Evolutionary conservation across 2,888 invertebrate genomes (phyloP).

Genomic region (Dysmachus trigonus): DNA sequence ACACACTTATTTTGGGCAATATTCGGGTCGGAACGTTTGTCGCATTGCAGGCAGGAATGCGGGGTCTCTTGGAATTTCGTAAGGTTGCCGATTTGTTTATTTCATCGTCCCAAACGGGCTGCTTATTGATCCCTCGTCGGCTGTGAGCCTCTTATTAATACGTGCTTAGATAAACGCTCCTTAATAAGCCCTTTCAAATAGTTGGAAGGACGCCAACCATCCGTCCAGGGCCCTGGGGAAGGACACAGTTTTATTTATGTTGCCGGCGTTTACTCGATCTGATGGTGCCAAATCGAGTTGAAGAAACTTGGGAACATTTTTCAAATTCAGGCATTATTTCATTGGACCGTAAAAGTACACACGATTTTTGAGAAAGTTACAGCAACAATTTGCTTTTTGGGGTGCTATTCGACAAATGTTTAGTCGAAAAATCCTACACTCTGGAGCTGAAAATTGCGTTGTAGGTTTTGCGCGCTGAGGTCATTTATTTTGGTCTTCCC

Average conservation of each 20-base stretch:
- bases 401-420: background rate
- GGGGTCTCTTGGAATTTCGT: background rate
- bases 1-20: background rate
- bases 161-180: background rate
- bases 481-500: background rate
- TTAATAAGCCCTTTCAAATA: background rate
- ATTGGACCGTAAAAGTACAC: background rate
- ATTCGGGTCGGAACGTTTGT: background rate
- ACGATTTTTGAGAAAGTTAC: background rate
- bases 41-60: slow-evolving; percentile 1
- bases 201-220: background rate
- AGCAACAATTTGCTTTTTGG: background rate
- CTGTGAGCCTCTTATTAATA: background rate
- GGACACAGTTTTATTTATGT: background rate
- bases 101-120: background rate
- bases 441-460: background rate
- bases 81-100: background rate
- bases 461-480: background rate
- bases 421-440: background rate
- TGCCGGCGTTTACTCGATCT: background rate
- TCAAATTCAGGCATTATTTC: background rate
- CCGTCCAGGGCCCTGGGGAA: background rate
- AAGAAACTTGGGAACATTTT: background rate
- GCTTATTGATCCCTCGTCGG: background rate
- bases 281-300: background rate